A percentile compares a stretch with the other conserved stretches of the same genome.
Evolutionary conservation across 2,888 invertebrate genomes (phyloP).

Genomic region (Andrena marginata): DNA sequence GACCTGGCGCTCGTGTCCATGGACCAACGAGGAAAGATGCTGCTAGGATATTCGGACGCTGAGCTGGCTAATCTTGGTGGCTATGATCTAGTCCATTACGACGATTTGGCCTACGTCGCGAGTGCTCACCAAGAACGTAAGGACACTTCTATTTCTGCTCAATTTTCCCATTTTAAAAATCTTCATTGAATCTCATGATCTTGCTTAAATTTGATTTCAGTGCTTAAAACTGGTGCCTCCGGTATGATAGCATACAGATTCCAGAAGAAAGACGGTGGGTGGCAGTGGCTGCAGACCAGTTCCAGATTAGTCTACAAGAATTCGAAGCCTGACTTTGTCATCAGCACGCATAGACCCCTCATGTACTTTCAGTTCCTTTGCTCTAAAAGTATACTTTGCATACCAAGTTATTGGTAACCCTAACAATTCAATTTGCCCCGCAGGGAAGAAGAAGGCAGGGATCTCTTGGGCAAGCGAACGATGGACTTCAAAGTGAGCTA

Average conservation of each 20-base stretch:
- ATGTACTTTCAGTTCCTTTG: slow-evolving; percentile 88
- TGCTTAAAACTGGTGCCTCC: slow-evolving; percentile 99
- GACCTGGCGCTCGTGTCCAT: slow-evolving; percentile 98
- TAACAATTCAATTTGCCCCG: neutral
- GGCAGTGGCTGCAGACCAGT: slow-evolving; percentile 99
- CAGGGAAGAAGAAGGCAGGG: slow-evolving; percentile 99
- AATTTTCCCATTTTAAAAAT: neutral
- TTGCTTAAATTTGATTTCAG: slow-evolving; percentile 86
- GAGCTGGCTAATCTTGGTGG: slow-evolving; percentile 97
- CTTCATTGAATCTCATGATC: neutral
- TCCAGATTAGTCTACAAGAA: slow-evolving; percentile 99
- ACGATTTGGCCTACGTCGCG: slow-evolving; percentile 98
- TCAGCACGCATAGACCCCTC: slow-evolving; percentile 98
- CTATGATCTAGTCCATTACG: slow-evolving; percentile 98
- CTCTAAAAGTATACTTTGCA: neutral
- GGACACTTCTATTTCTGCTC: slow-evolving; percentile 82
- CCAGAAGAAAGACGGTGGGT: slow-evolving; percentile 96
- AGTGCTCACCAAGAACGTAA: slow-evolving; percentile 99
- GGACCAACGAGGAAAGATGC: slow-evolving; percentile 98
- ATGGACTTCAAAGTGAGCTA: slow-evolving; percentile 99
- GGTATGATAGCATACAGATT: slow-evolving; percentile 99
- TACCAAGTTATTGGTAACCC: no score
- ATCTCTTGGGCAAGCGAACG: slow-evolving; percentile 98
- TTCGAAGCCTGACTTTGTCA: slow-evolving; percentile 99
- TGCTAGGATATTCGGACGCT: slow-evolving; percentile 96